phyloP scores from a whole-genome alignment of 2,888 invertebrate genomes.

The Labia minor region DNA sequence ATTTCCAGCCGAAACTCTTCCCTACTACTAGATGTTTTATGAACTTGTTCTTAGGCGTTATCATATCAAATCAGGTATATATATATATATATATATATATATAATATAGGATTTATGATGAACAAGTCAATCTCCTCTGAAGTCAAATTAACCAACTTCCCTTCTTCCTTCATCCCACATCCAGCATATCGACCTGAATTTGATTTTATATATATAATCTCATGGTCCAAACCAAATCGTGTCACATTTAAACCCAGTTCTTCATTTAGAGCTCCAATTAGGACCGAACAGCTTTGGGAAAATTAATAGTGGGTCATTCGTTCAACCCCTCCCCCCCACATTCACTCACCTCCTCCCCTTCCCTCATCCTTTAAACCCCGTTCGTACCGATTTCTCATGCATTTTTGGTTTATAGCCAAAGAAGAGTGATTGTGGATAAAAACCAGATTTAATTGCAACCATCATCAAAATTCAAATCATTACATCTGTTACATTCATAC shows the following conservation, averaged over 20 bases:
- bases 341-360: neutral
- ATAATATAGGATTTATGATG: neutral
- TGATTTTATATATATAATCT: neutral
- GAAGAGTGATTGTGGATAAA: neutral
- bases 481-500: constrained; percentile 8
- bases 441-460: constrained; percentile 7
- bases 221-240: neutral
- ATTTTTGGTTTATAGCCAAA: neutral
- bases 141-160: neutral
- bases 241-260: constrained; percentile 6
- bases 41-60: neutral
- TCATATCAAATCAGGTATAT: neutral
- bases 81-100: neutral
- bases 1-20: neutral
- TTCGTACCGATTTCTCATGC: neutral
- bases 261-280: neutral
- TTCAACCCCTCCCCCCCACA: neutral
- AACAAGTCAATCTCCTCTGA: neutral
- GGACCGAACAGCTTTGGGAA: neutral
- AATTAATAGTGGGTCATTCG: neutral
- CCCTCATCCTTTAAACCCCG: neutral
- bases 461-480: constrained; percentile 13
- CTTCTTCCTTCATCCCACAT: neutral
- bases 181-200: no score
- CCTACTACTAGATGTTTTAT: neutral